These are phyloP conservation scores for Dynastes maya DNA, from an alignment of 2,888 invertebrate species.

Conservation along the genomic window DNA sequence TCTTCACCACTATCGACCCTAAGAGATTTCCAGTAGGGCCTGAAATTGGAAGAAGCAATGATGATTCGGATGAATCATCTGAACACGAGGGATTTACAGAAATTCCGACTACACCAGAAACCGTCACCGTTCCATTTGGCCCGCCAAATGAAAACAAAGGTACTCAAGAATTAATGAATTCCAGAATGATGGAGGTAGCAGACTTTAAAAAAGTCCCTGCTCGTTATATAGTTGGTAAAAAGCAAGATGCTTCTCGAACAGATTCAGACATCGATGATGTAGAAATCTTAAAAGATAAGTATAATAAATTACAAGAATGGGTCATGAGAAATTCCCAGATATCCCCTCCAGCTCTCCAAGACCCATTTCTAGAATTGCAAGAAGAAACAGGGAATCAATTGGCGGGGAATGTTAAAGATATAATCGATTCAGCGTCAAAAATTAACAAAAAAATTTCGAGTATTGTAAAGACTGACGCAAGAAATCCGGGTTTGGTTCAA, in stretches of 20 bases:
- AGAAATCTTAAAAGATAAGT: constrained; percentile 28
- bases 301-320: constrained; percentile 53
- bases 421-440: constrained; percentile 52
- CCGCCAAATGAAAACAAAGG: no score
- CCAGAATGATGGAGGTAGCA: background rate
- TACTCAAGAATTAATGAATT: background rate
- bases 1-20: no score
- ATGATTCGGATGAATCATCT: no score
- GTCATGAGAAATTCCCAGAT: constrained; percentile 42
- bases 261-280: no score
- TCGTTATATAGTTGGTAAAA: background rate
- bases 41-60: no score
- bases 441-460: constrained; percentile 52
- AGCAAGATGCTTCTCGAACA: background rate
- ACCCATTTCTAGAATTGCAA: background rate
- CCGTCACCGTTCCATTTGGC: no score
- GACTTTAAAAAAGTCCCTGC: background rate
- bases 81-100: no score
- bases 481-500: constrained; percentile 29
- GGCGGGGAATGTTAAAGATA: constrained; percentile 51
- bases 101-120: no score
- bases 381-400: constrained; percentile 30
- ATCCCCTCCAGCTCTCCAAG: background rate
- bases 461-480: constrained; percentile 43
- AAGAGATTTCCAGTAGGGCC: no score